Base-by-base conservation (phyloP, 92 coral and sea anemone species). In the Epizoanthus fatuus region DNA sequence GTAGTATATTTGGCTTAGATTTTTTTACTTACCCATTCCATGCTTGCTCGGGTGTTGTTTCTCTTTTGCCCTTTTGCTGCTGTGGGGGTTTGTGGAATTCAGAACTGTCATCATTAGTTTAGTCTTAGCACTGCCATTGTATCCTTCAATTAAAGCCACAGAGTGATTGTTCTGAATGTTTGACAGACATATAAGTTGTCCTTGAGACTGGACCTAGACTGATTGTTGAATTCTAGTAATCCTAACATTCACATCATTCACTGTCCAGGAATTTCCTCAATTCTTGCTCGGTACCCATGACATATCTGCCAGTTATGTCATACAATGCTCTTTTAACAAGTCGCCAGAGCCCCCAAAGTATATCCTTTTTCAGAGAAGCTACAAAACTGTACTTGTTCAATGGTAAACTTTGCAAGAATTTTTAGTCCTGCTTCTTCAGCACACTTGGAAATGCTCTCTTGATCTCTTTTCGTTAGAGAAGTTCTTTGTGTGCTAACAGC, bases 281-380 rank as follows among this genome's bases (percentile, higher is more conserved):
- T 39, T 74, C 20, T 49, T 51, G 16, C 59, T 74, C 80, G 4
- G 64, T 51, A 7, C 80, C 80, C 7, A 74, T 13, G 10, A 52
- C 16, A 53, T 74, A 9, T 35, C 58, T 51, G 7, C 80, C 80
- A 74, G 80, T 74, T n/a, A 74, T 39, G 19, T 58, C 80, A 3
- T 4, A 7, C 39, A 53, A 14, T 47, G 45, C 39, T 49, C 80
- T 17, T n/a, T 74, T 74, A 2, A 74, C 45, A 14, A 52, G 59
- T 58, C 80, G 19, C 64, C 80, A 74, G 15, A 74, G 60, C 40
- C 40, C 60, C 80, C 59, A 74, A 22, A 63, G 14, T 63, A 74
- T 74, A 7, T 74, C 80, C 29, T 74, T 74, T 44, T 74, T 74
- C 38, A 74, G 7, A 1, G 80, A 29, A 7, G 80, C 80, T 14